Percentiles rank a stretch among this genome's conserved stretches.
Evolutionary conservation across 1,140 invertebrate genomes (phyloP).

Genomic region (Frieseomelitta varia): DNA sequence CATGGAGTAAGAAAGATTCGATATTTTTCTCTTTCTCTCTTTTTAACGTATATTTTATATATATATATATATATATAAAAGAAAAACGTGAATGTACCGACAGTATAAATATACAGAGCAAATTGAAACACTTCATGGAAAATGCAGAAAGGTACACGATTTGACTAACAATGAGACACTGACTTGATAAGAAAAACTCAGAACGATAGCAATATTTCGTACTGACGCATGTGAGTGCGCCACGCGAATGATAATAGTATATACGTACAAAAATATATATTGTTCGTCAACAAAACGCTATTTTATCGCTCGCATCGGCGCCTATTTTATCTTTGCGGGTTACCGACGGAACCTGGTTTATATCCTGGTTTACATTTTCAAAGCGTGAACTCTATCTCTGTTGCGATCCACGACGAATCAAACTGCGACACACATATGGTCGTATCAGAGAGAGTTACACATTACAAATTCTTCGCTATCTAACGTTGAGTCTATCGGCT

Average conservation of each 20-base stretch:
- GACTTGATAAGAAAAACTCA: conserved; percentile 43
- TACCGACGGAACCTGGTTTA: background rate
- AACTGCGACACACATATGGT: background rate
- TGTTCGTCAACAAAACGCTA: conserved; percentile 13
- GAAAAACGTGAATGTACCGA: background rate
- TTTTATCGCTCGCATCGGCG: conserved; percentile 22
- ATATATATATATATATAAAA: background rate
- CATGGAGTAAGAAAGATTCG: background rate
- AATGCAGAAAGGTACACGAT: conserved; percentile 37
- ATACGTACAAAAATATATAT: conserved; percentile 11
- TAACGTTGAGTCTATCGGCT: background rate
- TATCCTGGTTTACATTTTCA: background rate
- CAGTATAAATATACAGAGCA: conserved; percentile 21
- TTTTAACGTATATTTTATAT: background rate
- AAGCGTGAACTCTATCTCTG: background rate
- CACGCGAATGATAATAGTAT: conserved; percentile 9
- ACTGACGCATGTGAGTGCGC: conserved; percentile 8
- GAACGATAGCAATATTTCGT: conserved; percentile 35
- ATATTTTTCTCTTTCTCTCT: background rate
- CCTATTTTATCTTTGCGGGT: conserved; percentile 26
- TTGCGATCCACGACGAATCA: background rate
- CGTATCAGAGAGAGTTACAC: too few species aligned
- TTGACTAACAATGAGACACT: background rate
- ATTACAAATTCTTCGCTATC: background rate
- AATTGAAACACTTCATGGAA: conserved; percentile 25